phyloP scores from a whole-genome alignment of 2,113 vertebrate species.

The Sapayoa aenigma region DNA sequence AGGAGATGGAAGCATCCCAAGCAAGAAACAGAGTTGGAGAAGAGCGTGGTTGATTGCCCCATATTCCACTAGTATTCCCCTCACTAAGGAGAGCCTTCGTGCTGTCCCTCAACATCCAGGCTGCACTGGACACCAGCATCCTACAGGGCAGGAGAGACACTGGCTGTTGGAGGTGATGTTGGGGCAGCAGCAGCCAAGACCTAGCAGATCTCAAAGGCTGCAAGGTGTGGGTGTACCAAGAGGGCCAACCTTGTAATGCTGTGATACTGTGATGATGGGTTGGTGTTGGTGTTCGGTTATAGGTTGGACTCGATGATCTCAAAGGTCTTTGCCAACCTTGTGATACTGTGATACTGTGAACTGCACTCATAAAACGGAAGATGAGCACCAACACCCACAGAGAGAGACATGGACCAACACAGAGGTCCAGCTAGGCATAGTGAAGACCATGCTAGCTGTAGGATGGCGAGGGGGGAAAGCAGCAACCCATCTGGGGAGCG shows the following conservation, averaged over 20 bases:
- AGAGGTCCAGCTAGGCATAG: background rate
- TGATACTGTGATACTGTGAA: too few species aligned
- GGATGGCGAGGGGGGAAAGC: background rate
- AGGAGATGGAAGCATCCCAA: background rate
- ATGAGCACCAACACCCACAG: background rate
- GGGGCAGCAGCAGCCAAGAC: background rate
- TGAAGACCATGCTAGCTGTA: background rate
- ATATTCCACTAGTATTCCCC: background rate
- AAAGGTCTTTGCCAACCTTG: too few species aligned
- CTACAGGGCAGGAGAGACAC: background rate
- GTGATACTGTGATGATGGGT: too few species aligned
- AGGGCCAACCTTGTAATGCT: too few species aligned
- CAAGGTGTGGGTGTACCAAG: too few species aligned
- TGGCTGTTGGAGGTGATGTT: accelerated
- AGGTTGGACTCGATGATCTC: too few species aligned
- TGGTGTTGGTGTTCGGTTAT: too few species aligned
- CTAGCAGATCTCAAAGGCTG: background rate
- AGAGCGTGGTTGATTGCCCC: accelerated
- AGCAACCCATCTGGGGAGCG: background rate
- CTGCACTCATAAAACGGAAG: background rate
- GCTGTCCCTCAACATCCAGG: background rate
- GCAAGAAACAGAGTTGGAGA: background rate
- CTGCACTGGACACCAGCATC: background rate
- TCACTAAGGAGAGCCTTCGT: background rate
- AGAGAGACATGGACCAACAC: background rate